Evolutionary conservation across 64 coral and sea anemone species (phyloP), one percentile per base, ranked within the genome.

Genomic region (Pocillopora damicornis): DNA sequence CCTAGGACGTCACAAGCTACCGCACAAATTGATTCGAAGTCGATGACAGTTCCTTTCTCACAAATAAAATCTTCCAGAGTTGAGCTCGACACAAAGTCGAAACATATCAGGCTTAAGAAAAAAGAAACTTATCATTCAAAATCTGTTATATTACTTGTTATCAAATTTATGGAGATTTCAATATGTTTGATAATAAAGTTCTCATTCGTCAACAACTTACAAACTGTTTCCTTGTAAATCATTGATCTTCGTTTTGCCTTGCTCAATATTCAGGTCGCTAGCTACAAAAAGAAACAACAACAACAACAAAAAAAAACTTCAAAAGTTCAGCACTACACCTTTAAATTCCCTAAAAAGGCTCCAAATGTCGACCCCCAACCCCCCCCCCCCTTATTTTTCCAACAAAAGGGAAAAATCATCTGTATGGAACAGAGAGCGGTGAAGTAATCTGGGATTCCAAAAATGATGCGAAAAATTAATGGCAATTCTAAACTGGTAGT

Each of bases 51-150:
- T 3, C 76, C 37, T 42, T 58, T 87, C 22, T 91, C 90, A 73
- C 12, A 83, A 6, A 91, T 60, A 59, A 91, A 91, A 20, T 91
- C 90, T 64, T 91, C 81, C 75, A 91, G 62, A 17, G 81, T 91
- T 25, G 62, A 78, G 26, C 90, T 87, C 2, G 90, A 91, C 23
- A 91, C 90, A 60, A 87, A 91, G 75, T 91, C 75, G 35, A 87
- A 91, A 76, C 83, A 91, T 26, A 91, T 87, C 20, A 85, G 37
- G 65, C 75, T 77, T 51, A 7, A 51, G 1, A 51, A 45, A 73
- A 13, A 84, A 59, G 14, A 22, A 16, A 51, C 57, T 4, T 11
- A n/a, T n/a, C 71, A 1, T 74, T n/a, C 71, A 74, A n/a, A 74
- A 51, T 51, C 42, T 7, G 2, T 51, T 51, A 51, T 51, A 51